These are phyloP conservation scores for Girardia tigrina DNA, from an alignment of 2,888 invertebrate genomes.

Conservation along the genomic window DNA sequence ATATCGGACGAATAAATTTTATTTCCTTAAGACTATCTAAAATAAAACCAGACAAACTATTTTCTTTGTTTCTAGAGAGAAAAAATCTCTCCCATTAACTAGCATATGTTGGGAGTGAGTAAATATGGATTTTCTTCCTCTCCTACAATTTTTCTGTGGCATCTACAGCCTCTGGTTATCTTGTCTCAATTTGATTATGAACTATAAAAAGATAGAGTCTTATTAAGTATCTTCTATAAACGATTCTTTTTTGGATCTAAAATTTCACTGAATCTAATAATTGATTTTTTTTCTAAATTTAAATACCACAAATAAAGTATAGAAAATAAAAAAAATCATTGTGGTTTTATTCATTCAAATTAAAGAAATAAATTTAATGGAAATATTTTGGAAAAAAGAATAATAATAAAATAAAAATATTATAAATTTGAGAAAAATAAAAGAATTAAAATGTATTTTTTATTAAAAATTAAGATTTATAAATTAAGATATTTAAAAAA, in stretches of 20 bases:
- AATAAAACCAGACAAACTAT: constrained; percentile 20
- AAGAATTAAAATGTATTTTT: too few relatives aligned
- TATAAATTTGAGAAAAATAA: too few relatives aligned
- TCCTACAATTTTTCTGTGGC: neutral
- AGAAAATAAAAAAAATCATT: too few relatives aligned
- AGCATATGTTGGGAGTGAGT: constrained; percentile 19
- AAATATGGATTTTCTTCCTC: constrained; percentile 18
- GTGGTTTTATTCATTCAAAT: too few relatives aligned
- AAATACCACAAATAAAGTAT: too few relatives aligned
- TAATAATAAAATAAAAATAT: too few relatives aligned
- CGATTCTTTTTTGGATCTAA: neutral
- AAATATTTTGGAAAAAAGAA: too few relatives aligned
- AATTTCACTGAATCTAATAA: neutral
- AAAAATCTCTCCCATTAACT: constrained; percentile 18
- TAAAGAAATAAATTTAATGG: too few relatives aligned
- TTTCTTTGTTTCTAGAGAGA: neutral
- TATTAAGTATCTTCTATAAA: neutral
- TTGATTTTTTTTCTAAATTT: neutral
- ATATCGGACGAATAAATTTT: neutral
- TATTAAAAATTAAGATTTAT: too few relatives aligned
- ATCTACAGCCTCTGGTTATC: neutral
- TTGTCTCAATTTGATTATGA: constrained; percentile 3
- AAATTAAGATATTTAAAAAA: too few relatives aligned
- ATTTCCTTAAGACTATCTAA: neutral
- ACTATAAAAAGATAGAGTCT: constrained; percentile 5